A percentile compares a stretch with the other conserved stretches of the same genome.
Conservation (phyloP, 2,113 vertebrate genomes). For the Poicephalus meyeri region DNA sequence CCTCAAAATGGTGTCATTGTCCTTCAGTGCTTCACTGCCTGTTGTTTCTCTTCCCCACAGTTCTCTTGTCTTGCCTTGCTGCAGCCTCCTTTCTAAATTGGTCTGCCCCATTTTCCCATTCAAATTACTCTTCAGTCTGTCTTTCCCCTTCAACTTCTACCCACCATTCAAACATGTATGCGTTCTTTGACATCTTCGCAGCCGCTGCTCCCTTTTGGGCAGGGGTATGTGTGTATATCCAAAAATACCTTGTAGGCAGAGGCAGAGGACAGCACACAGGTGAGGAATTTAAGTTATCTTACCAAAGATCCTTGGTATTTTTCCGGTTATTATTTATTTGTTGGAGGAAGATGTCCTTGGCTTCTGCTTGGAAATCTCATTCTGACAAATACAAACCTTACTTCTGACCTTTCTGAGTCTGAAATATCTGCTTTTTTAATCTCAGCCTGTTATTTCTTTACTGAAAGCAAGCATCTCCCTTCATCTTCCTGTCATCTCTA, state of each 20-base stretch:
- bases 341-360: neutral
- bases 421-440: neutral
- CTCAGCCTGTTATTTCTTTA: neutral
- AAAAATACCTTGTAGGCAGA: neutral
- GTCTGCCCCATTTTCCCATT: neutral
- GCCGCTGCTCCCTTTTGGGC: neutral
- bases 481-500: slow-evolving; percentile 51
- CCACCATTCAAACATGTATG: neutral
- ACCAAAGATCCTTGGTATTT: neutral
- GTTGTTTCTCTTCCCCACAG: neutral
- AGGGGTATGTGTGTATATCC: neutral
- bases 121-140: neutral
- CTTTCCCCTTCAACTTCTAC: neutral
- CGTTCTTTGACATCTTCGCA: neutral
- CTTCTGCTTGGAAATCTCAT: neutral
- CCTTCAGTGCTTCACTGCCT: neutral
- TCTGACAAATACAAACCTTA: slow-evolving; percentile 7
- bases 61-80: neutral
- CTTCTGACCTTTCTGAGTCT: slow-evolving; percentile 27
- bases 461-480: neutral
- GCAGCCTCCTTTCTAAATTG: neutral
- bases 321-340: neutral
- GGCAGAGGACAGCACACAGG: fast-evolving
- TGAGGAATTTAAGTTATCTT: neutral
- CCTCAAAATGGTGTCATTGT: neutral